Conservation (phyloP, 1,140 invertebrate genomes). For the Teleogryllus occipitalis region DNA sequence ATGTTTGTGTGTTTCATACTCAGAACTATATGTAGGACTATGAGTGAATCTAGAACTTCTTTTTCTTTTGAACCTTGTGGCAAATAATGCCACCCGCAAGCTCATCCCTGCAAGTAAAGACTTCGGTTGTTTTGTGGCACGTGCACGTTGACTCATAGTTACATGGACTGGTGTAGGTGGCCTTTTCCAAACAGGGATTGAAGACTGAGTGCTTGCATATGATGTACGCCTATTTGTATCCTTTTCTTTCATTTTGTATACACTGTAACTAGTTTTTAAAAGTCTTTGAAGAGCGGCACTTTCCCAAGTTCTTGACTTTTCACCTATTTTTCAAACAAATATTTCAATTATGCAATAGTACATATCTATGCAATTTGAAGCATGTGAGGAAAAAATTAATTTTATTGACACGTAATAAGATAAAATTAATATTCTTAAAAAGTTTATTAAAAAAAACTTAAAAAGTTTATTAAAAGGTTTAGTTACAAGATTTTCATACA, state of each 20-base stretch:
- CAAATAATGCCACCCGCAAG: not conserved
- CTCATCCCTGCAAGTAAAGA: not conserved
- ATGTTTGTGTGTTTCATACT: not conserved
- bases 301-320: not conserved
- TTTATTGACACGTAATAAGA: not conserved
- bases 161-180: not conserved
- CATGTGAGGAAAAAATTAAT: not conserved
- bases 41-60: not conserved
- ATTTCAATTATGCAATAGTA: not conserved
- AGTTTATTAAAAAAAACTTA: no score
- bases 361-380: not conserved
- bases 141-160: not conserved
- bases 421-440: not conserved
- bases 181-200: not conserved
- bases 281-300: not conserved
- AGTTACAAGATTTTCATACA: no score
- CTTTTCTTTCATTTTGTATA: not conserved
- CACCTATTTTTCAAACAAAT: no score
- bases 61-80: not conserved
- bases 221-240: not conserved
- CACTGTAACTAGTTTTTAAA: not conserved
- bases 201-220: not conserved
- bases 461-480: no score
- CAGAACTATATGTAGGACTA: not conserved
- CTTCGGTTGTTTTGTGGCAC: not conserved